Evolutionary conservation across 2,888 invertebrate species (phyloP), one percentile per base, ranked within the genome.

Genomic region (Drosophila aldrichi): DNA sequence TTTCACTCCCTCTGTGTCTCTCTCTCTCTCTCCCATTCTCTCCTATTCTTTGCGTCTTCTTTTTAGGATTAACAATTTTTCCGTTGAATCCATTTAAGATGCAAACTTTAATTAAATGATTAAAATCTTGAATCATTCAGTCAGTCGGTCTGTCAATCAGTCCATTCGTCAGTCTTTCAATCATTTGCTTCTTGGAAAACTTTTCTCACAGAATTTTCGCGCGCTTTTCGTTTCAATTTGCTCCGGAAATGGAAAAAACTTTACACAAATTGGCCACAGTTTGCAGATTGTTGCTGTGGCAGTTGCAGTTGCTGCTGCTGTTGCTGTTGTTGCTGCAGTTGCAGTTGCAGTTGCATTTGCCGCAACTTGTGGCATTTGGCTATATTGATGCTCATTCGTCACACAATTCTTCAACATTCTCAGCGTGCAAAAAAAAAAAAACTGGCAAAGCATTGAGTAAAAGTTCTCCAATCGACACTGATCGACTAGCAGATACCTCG

Each of bases 51-150:
- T 54, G n/a, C 2, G 32, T 32, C 12, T 38, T 4, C 29, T 32
- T 40, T 36, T 62, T 38, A 7, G 48, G 65, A 68, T 67, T 51
- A 70, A 61, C 36, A 46, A 66, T 56, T 61, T 66, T 84, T 88
- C 87, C 66, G 69, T 68, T 62, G 79, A 85, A 85, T 57, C 67
- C 74, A 88, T 86, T 88, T 74, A 79, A 81, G 78, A 81, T 87
- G 75, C 81, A 86, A 79, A 83, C 77, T 87, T 89, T 86, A 86
- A 86, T 86, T 86, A 86, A 86, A 85, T 85, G 89, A 85, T 85
- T 85, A 83, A 72, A 69, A 85, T 87, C 84, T 67, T 52, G 22
- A 54, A n/a, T 52, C 51, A 52, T 43, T 38, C 57, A 41, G 12
- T 25, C 8, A 32, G 22, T 25, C 8, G 22, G 18, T 62, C 68